These are phyloP conservation scores for Leucophenga maculata DNA, from an alignment of 2,888 invertebrate species.

Conservation along the genomic window DNA sequence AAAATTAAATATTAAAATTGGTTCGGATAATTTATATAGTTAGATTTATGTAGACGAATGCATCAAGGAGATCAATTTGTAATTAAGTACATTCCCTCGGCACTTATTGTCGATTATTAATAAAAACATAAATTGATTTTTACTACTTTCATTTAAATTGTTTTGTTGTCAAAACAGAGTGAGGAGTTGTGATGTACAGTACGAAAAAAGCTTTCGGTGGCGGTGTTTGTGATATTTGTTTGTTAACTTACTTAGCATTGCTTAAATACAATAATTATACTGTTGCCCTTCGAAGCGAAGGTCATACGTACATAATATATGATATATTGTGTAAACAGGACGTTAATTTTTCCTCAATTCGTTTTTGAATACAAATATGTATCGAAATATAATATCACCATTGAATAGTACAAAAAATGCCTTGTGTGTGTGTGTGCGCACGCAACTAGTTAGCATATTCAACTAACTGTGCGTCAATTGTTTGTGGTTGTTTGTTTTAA, in stretches of 20 bases:
- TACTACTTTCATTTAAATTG: too few species aligned
- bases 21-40: not conserved
- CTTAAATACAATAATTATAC: slow-evolving; percentile 46
- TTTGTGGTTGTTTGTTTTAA: slow-evolving; percentile 44
- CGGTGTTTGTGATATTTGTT: too few species aligned
- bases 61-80: slow-evolving; percentile 11
- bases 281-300: not conserved
- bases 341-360: slow-evolving; percentile 44
- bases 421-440: slow-evolving; percentile 25
- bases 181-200: too few species aligned
- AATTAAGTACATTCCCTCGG: slow-evolving; percentile 16
- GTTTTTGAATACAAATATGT: not conserved
- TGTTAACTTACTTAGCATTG: slow-evolving; percentile 33
- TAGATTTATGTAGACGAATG: not conserved
- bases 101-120: slow-evolving; percentile 3
- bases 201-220: too few species aligned
- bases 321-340: slow-evolving; percentile 42
- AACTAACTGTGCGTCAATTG: slow-evolving; percentile 40
- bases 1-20: slow-evolving; percentile 56
- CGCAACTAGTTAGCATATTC: slow-evolving; percentile 27
- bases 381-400: slow-evolving; percentile 58
- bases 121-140: not conserved
- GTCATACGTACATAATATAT: slow-evolving; percentile 3
- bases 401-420: slow-evolving; percentile 40
- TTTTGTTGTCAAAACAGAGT: too few species aligned